These are phyloP conservation scores for Poliocrania exsul DNA, from an alignment of 2,797 vertebrate species.

Conservation along the genomic window DNA sequence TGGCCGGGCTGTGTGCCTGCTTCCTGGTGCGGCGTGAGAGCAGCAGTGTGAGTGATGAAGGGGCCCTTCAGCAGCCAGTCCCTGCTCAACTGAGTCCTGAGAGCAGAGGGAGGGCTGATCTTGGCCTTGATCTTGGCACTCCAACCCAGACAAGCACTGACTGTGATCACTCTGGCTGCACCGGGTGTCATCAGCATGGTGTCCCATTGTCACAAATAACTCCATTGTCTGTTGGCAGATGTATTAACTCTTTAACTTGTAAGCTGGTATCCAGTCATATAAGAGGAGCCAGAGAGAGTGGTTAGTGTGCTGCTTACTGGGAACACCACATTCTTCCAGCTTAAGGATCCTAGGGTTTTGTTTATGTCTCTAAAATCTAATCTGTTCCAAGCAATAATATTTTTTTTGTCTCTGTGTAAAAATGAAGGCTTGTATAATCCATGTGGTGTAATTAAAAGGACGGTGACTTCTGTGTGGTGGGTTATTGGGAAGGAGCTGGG, in stretches of 20 bases:
- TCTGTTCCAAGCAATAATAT: neutral
- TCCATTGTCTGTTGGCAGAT: neutral
- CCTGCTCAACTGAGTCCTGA: neutral
- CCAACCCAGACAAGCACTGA: neutral
- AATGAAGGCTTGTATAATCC: neutral
- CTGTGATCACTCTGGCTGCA: neutral
- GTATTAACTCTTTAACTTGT: neutral
- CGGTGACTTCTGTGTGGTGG: neutral
- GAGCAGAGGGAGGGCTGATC: neutral
- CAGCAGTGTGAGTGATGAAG: neutral
- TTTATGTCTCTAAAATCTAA: neutral
- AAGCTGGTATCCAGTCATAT: neutral
- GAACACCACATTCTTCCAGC: neutral
- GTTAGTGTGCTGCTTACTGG: neutral
- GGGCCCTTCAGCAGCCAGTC: neutral
- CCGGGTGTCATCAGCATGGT: fast-evolving
- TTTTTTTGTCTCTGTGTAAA: neutral
- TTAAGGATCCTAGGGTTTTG: neutral
- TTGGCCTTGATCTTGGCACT: neutral
- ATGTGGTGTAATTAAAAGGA: neutral
- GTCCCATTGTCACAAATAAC: neutral
- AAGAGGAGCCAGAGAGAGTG: neutral
- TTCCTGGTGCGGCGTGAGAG: neutral
- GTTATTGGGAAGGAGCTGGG: neutral
- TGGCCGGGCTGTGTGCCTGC: neutral